Conservation (phyloP, 35 echinoderm and acorn worm species). For the Ptychodera flava region DNA sequence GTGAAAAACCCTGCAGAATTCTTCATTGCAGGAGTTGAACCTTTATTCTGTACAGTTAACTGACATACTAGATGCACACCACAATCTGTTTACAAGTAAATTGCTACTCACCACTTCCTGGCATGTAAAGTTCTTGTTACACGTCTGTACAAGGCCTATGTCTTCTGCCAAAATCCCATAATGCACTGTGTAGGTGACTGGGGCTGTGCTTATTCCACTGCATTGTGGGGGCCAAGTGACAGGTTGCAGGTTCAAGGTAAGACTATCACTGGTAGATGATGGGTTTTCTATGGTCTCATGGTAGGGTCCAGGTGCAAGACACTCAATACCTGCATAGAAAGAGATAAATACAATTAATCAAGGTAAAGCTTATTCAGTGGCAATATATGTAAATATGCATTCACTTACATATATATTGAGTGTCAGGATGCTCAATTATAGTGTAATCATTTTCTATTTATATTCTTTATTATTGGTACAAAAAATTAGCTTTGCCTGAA, state of each 20-base stretch:
- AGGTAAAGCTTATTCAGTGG: neutral
- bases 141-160: no score
- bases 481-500: neutral
- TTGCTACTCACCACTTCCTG: no score
- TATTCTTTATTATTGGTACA: neutral
- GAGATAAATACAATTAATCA: neutral
- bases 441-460: neutral
- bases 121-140: no score
- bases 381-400: neutral
- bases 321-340: slow-evolving; percentile 37
- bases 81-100: no score
- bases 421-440: neutral
- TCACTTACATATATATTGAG: neutral
- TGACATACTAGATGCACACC: no score
- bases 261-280: neutral
- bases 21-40: no score
- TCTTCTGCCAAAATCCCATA: slow-evolving; percentile 39
- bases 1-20: no score
- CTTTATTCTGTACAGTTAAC: no score
- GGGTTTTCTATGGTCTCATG: neutral
- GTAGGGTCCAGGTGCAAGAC: slow-evolving; percentile 41
- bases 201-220: slow-evolving; percentile 32
- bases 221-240: slow-evolving; percentile 34
- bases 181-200: slow-evolving; percentile 49
- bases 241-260: slow-evolving; percentile 42